Evolutionary conservation across 1,140 invertebrate genomes (phyloP).

Genomic region (Bombus pascuorum): DNA sequence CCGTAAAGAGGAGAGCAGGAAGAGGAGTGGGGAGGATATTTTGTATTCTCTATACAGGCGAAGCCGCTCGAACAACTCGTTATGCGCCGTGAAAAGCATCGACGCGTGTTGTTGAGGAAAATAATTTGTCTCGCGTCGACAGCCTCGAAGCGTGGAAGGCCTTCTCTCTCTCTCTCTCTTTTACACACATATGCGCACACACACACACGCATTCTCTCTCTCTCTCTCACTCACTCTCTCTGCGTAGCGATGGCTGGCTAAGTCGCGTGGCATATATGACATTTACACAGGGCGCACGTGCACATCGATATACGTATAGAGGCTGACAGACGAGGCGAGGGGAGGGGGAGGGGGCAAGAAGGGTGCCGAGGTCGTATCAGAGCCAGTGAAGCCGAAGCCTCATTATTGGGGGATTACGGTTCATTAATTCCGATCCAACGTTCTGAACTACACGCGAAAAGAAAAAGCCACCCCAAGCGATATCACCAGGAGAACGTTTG

Average conservation of each 20-base stretch:
- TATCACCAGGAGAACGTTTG: conserved; percentile 64
- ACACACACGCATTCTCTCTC: background rate
- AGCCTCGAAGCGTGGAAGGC: conserved; percentile 49
- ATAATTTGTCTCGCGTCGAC: conserved; percentile 66
- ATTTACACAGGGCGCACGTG: conserved; percentile 59
- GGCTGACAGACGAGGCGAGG: background rate
- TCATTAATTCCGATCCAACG: conserved; percentile 80
- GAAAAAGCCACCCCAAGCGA: conserved; percentile 69
- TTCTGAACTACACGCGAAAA: conserved; percentile 73
- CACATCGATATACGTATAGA: conserved; percentile 37
- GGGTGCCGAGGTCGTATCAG: conserved; percentile 71
- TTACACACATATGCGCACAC: too few relatives aligned
- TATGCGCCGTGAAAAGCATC: conserved; percentile 54
- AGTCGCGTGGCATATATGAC: conserved; percentile 55
- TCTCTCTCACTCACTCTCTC: background rate
- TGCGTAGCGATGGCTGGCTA: conserved; percentile 36
- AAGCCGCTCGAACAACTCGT: conserved; percentile 50
- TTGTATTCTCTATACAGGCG: conserved; percentile 27
- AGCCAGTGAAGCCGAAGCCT: conserved; percentile 74
- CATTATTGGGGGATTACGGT: conserved; percentile 83
- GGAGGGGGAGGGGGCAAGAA: conserved; percentile 26
- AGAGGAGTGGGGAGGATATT: background rate
- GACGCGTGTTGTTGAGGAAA: conserved; percentile 56
- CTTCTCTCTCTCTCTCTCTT: conserved; percentile 4
- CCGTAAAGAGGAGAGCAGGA: background rate